Conservation (phyloP, 2,113 vertebrate genomes). For the Crotalus tigris region DNA sequence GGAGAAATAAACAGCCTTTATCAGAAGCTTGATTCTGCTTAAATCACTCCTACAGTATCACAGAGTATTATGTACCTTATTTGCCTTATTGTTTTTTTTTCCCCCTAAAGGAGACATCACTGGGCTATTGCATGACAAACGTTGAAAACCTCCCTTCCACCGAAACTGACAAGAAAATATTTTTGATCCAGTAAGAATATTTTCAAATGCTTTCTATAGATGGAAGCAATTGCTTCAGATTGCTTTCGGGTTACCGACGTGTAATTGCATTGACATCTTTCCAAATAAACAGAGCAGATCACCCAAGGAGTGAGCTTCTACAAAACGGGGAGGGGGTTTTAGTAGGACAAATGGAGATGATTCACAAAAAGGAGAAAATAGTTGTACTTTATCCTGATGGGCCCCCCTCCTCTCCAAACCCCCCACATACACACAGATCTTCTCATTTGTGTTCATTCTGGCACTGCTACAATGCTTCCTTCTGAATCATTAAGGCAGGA, state of each 20-base stretch:
- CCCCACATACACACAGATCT: not conserved
- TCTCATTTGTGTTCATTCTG: not conserved
- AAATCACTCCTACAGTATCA: not conserved
- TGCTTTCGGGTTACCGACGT: not conserved
- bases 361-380: conserved; percentile 29
- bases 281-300: conserved; percentile 21
- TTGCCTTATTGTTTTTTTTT: not conserved
- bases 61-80: not conserved
- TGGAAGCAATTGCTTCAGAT: not conserved
- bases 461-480: conserved; percentile 21
- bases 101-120: not conserved
- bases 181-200: not conserved
- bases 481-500: conserved; percentile 41
- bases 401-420: too few relatives aligned
- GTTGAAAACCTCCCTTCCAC: conserved; percentile 30
- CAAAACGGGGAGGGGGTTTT: conserved; percentile 19
- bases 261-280: conserved; percentile 32
- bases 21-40: not conserved
- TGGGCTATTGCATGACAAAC: conserved; percentile 7
- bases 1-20: not conserved
- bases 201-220: conserved; percentile 9
- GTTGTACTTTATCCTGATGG: not conserved
- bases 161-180: not conserved
- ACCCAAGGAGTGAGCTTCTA: not conserved
- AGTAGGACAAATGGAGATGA: conserved; percentile 27